Evolutionary conservation across 2,797 vertebrate genomes (phyloP).

Genomic region (Acanthopagrus latus): DNA sequence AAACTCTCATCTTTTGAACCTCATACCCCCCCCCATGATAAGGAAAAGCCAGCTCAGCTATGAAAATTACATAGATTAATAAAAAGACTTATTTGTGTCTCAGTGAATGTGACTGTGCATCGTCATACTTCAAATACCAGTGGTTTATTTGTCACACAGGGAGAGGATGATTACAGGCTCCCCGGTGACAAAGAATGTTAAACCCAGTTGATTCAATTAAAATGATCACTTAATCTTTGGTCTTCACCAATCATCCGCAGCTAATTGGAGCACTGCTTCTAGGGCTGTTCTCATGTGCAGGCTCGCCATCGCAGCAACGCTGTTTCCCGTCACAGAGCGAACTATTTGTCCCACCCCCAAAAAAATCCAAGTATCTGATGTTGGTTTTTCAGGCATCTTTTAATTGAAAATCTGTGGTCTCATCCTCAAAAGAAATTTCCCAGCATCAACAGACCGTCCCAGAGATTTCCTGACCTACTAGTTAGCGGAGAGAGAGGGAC

Average conservation of each 20-base stretch:
- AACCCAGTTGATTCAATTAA: conserved; percentile 36
- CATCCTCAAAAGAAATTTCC: background rate
- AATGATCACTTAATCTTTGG: conserved; percentile 41
- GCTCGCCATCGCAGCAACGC: background rate
- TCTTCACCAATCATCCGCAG: conserved; percentile 44
- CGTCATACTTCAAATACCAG: conserved; percentile 33
- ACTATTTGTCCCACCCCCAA: background rate
- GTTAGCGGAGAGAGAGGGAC: too few relatives aligned
- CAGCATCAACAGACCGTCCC: too few relatives aligned
- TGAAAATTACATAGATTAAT: conserved; percentile 16
- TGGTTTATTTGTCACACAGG: conserved; percentile 47
- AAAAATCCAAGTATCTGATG: background rate
- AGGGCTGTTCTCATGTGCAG: conserved; percentile 5
- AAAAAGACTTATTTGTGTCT: conserved; percentile 16
- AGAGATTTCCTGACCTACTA: too few relatives aligned
- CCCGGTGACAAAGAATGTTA: conserved; percentile 34
- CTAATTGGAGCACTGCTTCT: conserved; percentile 38
- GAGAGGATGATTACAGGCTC: conserved; percentile 47
- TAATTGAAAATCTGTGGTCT: background rate
- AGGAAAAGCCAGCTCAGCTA: conserved; percentile 11
- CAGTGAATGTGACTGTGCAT: conserved; percentile 15
- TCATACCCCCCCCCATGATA: conserved; percentile 2
- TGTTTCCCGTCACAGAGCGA: background rate
- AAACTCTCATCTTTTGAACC: conserved; percentile 22
- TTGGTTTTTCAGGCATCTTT: background rate